Conservation (phyloP, 2,113 vertebrate species). For the Cyphomyrus discorhynchus region DNA sequence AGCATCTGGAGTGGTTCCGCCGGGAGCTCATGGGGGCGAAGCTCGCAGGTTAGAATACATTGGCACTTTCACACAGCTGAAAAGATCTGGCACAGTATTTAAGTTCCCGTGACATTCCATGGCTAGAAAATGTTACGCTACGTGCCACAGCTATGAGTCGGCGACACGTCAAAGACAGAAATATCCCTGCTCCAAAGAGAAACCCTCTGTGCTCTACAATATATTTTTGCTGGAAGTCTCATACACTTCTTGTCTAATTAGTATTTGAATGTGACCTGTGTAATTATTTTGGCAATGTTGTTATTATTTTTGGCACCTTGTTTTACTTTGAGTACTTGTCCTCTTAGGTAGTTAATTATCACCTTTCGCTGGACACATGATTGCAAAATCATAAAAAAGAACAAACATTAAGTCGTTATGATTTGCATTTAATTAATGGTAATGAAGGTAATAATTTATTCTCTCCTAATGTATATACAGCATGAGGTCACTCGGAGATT, state of each 20-base stretch:
- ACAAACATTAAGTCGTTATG: not conserved
- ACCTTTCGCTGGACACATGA: not conserved
- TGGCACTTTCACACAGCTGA: not conserved
- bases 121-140: not conserved
- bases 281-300: not conserved
- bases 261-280: not conserved
- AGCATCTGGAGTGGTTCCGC: not conserved
- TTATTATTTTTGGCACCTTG: not conserved
- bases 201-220: not conserved
- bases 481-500: not conserved
- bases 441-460: not conserved
- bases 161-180: not conserved
- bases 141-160: not conserved
- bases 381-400: not conserved
- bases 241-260: slow-evolving; percentile 7
- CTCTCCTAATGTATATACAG: not conserved
- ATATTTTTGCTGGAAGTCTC: slow-evolving; percentile 7
- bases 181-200: not conserved
- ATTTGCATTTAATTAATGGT: not conserved
- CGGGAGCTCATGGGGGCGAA: not conserved
- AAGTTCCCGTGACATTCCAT: not conserved
- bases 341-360: not conserved
- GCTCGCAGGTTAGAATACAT: not conserved
- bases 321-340: not conserved
- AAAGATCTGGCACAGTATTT: slow-evolving; percentile 1